phyloP scores from a whole-genome alignment of 2,797 vertebrate genomes.

The Gouania willdenowi region DNA sequence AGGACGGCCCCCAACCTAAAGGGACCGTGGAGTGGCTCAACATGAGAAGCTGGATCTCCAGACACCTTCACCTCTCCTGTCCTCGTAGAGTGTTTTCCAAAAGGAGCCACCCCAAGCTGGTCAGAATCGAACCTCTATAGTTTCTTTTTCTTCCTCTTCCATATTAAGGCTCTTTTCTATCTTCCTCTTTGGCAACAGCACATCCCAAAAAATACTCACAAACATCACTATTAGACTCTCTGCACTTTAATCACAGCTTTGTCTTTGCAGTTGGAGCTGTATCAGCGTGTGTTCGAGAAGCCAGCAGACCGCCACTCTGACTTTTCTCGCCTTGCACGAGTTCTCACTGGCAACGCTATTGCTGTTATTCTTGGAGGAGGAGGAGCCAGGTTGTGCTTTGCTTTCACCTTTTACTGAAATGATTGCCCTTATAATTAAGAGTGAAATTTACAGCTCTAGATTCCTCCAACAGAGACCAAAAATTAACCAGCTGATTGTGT shows the following conservation, averaged over 20 bases:
- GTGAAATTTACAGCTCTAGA: too few relatives aligned
- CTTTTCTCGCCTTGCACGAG: constrained; percentile 89
- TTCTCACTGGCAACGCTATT: constrained; percentile 90
- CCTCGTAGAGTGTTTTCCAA: constrained; percentile 89
- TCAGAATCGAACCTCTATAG: constrained; percentile 32
- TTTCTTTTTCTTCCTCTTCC: neutral
- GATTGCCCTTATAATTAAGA: too few relatives aligned
- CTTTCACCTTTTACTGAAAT: too few relatives aligned
- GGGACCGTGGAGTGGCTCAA: constrained; percentile 93
- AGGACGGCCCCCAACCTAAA: constrained; percentile 85
- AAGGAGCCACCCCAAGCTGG: constrained; percentile 88
- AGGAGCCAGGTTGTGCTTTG: constrained; percentile 90
- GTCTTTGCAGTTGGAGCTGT: constrained; percentile 83
- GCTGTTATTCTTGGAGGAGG: constrained; percentile 92
- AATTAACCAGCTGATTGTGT: too few relatives aligned
- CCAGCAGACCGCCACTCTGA: constrained; percentile 88
- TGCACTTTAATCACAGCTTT: neutral
- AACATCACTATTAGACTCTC: too few relatives aligned
- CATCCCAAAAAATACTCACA: too few relatives aligned
- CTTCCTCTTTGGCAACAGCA: too few relatives aligned
- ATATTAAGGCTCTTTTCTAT: neutral
- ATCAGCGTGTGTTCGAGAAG: constrained; percentile 86
- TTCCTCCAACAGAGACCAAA: too few relatives aligned
- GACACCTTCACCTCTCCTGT: constrained; percentile 90
- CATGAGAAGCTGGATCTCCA: constrained; percentile 95